A percentile compares a stretch with the other conserved stretches of the same genome.
Conservation (phyloP, 2,888 invertebrate species). For the Tortricodes alternella region DNA sequence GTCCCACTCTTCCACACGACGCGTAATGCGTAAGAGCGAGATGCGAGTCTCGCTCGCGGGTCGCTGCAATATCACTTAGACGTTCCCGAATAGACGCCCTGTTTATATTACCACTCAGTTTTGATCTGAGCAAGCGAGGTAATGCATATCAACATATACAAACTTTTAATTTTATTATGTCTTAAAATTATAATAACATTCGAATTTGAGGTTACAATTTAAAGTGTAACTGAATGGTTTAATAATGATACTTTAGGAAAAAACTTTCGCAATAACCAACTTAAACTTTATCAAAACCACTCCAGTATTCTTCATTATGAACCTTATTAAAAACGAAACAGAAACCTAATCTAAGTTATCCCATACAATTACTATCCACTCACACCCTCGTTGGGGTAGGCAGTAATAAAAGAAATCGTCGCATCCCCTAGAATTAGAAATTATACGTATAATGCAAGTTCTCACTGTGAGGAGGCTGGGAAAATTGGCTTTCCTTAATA, state of each 20-base stretch:
- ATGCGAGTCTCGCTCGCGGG: no score
- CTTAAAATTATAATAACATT: no score
- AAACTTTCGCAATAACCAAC: neutral
- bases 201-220: no score
- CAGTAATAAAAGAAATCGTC: slow-evolving; percentile 60
- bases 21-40: no score
- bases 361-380: slow-evolving; percentile 78
- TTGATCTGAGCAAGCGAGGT: no score
- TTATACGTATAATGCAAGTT: slow-evolving; percentile 52
- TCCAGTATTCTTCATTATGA: slow-evolving; percentile 32
- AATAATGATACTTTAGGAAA: neutral
- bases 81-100: no score
- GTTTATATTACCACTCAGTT: no score
- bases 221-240: neutral
- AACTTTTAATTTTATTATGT: no score
- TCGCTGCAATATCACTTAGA: no score
- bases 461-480: slow-evolving; percentile 42
- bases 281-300: slow-evolving; percentile 37
- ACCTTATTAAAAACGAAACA: slow-evolving; percentile 49
- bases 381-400: slow-evolving; percentile 61
- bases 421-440: slow-evolving; percentile 53
- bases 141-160: no score
- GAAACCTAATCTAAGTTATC: slow-evolving; percentile 81
- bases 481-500: slow-evolving; percentile 15
- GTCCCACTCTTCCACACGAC: no score